These are phyloP conservation scores for Cheirogaleus major DNA, from an alignment of 2,797 vertebrate species.

Conservation along the genomic window DNA sequence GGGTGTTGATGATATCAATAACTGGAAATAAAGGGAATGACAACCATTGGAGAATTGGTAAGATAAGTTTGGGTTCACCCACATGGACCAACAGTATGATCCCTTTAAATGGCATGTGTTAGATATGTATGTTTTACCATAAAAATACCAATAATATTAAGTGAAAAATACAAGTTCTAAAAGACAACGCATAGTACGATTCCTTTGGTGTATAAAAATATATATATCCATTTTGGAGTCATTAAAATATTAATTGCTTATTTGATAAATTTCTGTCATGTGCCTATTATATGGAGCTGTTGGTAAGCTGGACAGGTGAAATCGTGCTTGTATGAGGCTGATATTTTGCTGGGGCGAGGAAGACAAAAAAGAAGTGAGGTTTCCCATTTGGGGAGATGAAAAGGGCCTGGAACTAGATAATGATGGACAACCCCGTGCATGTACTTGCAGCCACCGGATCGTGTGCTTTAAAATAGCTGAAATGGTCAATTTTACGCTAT, in stretches of 20 bases:
- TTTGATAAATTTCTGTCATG: neutral
- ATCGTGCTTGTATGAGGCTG: neutral
- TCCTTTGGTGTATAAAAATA: neutral
- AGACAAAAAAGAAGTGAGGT: neutral
- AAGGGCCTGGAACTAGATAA: neutral
- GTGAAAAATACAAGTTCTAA: neutral
- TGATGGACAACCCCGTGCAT: neutral
- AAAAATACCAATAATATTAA: neutral
- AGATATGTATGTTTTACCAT: neutral
- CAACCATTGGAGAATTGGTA: neutral
- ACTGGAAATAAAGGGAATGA: neutral
- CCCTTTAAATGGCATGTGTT: neutral
- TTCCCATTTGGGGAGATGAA: neutral
- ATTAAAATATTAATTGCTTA: neutral
- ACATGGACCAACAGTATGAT: neutral
- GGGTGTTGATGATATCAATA: neutral
- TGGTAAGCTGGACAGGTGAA: neutral
- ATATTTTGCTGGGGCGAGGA: neutral
- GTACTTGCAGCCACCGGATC: neutral
- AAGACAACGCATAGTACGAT: neutral
- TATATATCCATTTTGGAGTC: neutral
- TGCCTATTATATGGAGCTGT: accelerated
- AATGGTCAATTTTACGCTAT: neutral
- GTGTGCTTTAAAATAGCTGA: neutral
- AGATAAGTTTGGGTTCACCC: neutral